Conservation (phyloP, 1,140 invertebrate species). For the Brachionus koreanus region DNA sequence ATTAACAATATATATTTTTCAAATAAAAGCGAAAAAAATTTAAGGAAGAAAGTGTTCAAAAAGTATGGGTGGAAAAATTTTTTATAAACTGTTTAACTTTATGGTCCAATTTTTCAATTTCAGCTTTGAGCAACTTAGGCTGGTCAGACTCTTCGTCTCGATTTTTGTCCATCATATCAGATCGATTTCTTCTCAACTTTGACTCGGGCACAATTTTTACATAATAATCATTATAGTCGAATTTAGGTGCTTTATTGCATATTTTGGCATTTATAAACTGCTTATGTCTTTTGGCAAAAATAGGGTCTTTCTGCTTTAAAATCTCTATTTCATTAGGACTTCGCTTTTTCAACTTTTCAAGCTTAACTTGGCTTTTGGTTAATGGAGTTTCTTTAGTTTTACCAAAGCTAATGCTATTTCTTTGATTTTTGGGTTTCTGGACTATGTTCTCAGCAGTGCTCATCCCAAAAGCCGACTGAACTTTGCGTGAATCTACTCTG, state of each 20-base stretch:
- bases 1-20: background rate
- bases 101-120: constrained; percentile 16
- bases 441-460: background rate
- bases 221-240: constrained; percentile 23
- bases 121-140: background rate
- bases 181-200: background rate
- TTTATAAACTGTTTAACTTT: constrained; percentile 32
- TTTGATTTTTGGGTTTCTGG: background rate
- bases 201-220: constrained; percentile 22
- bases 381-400: background rate
- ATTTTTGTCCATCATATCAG: background rate
- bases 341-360: background rate
- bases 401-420: background rate
- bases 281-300: constrained; percentile 29
- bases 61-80: constrained; percentile 13
- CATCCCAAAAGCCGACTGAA: background rate
- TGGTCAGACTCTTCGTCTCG: background rate
- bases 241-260: constrained; percentile 31
- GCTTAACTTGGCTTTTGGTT: background rate
- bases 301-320: constrained; percentile 19
- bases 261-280: constrained; percentile 33
- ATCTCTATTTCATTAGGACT: background rate
- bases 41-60: background rate
- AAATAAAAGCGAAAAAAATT: background rate
- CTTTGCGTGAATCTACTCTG: background rate